Conservation (phyloP, 2,888 invertebrate species). For the Mimas tiliae region DNA sequence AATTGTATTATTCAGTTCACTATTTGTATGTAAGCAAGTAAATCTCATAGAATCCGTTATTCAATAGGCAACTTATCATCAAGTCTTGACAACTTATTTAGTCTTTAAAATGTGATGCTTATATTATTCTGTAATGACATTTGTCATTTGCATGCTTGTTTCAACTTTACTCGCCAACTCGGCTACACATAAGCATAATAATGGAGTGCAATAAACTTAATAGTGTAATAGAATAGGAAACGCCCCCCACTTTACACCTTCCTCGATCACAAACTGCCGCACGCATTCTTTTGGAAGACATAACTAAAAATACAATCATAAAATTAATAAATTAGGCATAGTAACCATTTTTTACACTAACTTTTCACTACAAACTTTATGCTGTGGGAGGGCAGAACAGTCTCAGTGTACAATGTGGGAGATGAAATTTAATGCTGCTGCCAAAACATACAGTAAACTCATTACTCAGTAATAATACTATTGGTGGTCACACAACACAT, state of each 20-base stretch:
- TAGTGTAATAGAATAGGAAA: slow-evolving; percentile 78
- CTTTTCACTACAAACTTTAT: slow-evolving; percentile 40
- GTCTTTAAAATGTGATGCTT: slow-evolving; percentile 8
- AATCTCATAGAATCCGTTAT: neutral
- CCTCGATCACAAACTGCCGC: slow-evolving; percentile 60
- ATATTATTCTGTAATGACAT: neutral
- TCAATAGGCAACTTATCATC: neutral
- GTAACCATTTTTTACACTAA: slow-evolving; percentile 43
- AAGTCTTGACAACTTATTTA: slow-evolving; percentile 4
- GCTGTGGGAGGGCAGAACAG: slow-evolving; percentile 61
- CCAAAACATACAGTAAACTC: slow-evolving; percentile 47
- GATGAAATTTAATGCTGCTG: slow-evolving; percentile 53
- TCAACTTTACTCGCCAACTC: slow-evolving; percentile 37
- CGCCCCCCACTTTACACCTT: slow-evolving; percentile 62
- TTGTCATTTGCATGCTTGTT: neutral
- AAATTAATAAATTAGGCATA: slow-evolving; percentile 50
- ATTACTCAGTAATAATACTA: slow-evolving; percentile 44
- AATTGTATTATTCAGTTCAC: neutral
- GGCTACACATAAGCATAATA: slow-evolving; percentile 50
- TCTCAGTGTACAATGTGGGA: slow-evolving; percentile 50
- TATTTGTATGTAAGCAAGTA: neutral
- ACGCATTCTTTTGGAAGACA: slow-evolving; percentile 64
- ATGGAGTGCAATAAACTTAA: slow-evolving; percentile 80
- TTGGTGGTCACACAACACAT: slow-evolving; percentile 37
- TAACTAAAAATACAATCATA: slow-evolving; percentile 51